Evolutionary conservation across 2,888 invertebrate species (phyloP).

Genomic region (Anagyrus pseudococci): DNA sequence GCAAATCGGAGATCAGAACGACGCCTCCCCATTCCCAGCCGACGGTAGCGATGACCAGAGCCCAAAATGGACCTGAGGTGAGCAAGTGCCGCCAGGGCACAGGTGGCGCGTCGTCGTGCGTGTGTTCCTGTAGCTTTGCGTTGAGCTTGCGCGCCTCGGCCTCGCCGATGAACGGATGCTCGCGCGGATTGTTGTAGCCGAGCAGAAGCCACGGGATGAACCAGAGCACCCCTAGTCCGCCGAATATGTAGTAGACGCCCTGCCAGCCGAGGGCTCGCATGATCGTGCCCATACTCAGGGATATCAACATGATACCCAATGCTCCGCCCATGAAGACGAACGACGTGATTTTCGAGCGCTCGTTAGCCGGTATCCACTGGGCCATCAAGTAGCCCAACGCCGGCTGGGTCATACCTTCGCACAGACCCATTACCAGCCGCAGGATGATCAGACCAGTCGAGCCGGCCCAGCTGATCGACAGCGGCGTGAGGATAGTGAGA

Average conservation of each 20-base stretch:
- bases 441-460: slow-evolving; percentile 76
- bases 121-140: slow-evolving; percentile 47
- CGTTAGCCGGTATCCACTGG: slow-evolving; percentile 78
- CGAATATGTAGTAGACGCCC: slow-evolving; percentile 82
- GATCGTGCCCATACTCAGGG: slow-evolving; percentile 72
- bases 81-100: slow-evolving; percentile 38
- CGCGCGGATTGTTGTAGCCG: slow-evolving; percentile 56
- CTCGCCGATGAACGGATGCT: slow-evolving; percentile 59
- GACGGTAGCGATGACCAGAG: slow-evolving; percentile 67
- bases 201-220: slow-evolving; percentile 69
- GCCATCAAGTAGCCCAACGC: slow-evolving; percentile 82
- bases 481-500: slow-evolving; percentile 82
- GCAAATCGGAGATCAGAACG: slow-evolving; percentile 42
- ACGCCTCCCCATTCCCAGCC: slow-evolving; percentile 39
- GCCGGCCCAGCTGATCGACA: slow-evolving; percentile 72
- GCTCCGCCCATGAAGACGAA: slow-evolving; percentile 81
- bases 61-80: slow-evolving; percentile 72
- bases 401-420: slow-evolving; percentile 85
- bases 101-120: slow-evolving; percentile 35
- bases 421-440: slow-evolving; percentile 80
- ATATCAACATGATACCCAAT: slow-evolving; percentile 69
- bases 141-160: slow-evolving; percentile 51
- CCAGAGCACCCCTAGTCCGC: slow-evolving; percentile 76
- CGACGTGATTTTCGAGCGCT: slow-evolving; percentile 76
- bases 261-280: slow-evolving; percentile 71